A percentile compares a stretch with the other conserved stretches of the same genome.
These are phyloP conservation scores for Mormyrops attenuatus DNA, from an alignment of 2,797 vertebrate species.

Conservation along the genomic window DNA sequence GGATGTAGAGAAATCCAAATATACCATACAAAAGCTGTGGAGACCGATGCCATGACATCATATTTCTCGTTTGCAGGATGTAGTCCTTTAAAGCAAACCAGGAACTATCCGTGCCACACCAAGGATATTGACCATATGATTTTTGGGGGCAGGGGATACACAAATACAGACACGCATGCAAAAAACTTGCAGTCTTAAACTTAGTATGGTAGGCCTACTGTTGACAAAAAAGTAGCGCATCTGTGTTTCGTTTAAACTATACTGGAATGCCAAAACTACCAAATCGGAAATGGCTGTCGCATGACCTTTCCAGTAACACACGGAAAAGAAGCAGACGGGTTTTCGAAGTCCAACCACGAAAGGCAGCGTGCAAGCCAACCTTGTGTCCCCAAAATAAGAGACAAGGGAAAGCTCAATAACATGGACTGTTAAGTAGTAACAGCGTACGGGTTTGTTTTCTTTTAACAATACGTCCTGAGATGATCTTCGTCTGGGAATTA, in stretches of 20 bases:
- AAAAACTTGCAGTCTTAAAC: neutral
- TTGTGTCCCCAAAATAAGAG: neutral
- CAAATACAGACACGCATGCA: neutral
- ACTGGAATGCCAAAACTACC: neutral
- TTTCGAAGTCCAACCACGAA: neutral
- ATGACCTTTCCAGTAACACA: neutral
- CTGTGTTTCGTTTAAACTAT: neutral
- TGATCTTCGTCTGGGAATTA: neutral
- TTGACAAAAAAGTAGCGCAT: neutral
- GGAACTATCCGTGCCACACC: neutral
- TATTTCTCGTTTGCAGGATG: neutral
- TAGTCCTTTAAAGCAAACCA: neutral
- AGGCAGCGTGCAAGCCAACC: neutral
- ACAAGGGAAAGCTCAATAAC: neutral
- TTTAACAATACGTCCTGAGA: neutral
- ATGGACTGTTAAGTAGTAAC: neutral
- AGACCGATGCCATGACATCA: neutral
- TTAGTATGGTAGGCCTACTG: neutral
- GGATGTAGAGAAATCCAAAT: neutral
- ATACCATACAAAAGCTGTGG: neutral
- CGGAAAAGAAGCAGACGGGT: neutral
- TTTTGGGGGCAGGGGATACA: neutral
- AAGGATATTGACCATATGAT: neutral
- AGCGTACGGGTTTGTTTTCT: neutral
- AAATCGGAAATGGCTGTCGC: neutral